These are phyloP conservation scores for Anadara kagoshimensis DNA, from an alignment of 1,140 invertebrate species.

Conservation along the genomic window DNA sequence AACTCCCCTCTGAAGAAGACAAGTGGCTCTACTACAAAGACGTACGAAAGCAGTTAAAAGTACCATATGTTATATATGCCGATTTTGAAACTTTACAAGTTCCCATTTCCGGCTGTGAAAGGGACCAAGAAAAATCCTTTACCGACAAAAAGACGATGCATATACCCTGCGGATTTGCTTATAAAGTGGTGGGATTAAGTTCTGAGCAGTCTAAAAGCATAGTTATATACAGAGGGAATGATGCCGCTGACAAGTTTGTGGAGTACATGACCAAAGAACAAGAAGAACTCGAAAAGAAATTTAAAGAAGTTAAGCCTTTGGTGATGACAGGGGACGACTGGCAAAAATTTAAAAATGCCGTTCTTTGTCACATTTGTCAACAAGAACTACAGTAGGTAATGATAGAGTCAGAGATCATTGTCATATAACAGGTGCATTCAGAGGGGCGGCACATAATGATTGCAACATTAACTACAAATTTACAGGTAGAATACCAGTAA, in stretches of 20 bases:
- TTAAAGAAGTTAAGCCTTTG: neutral
- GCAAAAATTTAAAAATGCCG: constrained; percentile 14
- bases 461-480: too few species aligned
- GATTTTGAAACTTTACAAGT: constrained; percentile 12
- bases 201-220: constrained; percentile 2
- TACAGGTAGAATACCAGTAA: too few species aligned
- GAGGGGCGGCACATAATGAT: too few species aligned
- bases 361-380: constrained; percentile 18
- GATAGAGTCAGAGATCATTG: constrained; percentile 1
- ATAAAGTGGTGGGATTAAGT: constrained; percentile 28
- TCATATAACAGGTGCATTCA: constrained; percentile 14
- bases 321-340: neutral
- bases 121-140: constrained; percentile 1
- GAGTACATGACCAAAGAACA: constrained; percentile 23
- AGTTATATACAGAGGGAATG: constrained; percentile 14
- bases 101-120: neutral
- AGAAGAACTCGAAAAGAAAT: constrained; percentile 11
- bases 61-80: constrained; percentile 29
- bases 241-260: too few species aligned
- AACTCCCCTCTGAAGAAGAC: too few species aligned
- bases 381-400: constrained; percentile 23
- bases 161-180: constrained; percentile 15
- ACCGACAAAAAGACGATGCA: constrained; percentile 8
- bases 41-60: too few species aligned
- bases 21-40: too few species aligned